A percentile compares a stretch with the other conserved stretches of the same genome.
phyloP scores from a whole-genome alignment of 2,888 invertebrate species.

The Proisotoma minuta region DNA sequence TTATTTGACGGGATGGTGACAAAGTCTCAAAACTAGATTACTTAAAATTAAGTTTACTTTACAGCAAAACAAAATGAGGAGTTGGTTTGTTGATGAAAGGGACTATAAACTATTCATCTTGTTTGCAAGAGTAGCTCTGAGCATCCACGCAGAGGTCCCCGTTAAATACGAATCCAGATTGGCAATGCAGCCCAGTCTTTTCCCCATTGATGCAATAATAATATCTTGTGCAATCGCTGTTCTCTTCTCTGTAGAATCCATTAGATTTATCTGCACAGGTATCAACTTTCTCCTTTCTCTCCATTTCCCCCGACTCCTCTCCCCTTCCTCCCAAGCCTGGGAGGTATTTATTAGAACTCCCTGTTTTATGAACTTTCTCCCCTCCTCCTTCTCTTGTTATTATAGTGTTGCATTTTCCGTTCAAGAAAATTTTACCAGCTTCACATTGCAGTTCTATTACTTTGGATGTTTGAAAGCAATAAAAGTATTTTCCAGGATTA shows the following conservation, averaged over 20 bases:
- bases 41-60: no score
- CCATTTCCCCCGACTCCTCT: constrained; percentile 8
- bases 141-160: constrained; percentile 44
- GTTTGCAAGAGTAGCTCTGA: constrained; percentile 32
- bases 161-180: constrained; percentile 39
- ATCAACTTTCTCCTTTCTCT: constrained; percentile 4
- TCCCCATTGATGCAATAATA: constrained; percentile 42
- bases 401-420: constrained; percentile 30
- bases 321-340: not conserved
- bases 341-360: not conserved
- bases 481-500: constrained; percentile 40
- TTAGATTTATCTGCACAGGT: constrained; percentile 37
- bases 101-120: no score
- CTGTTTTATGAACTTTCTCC: not conserved
- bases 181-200: constrained; percentile 43
- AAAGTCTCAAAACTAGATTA: no score
- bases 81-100: no score
- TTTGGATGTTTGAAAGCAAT: constrained; percentile 45
- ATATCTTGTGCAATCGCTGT: constrained; percentile 38
- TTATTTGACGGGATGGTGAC: no score
- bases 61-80: no score
- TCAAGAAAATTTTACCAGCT: constrained; percentile 38
- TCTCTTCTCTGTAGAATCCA: constrained; percentile 41
- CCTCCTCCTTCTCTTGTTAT: no score
- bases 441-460: constrained; percentile 45